Evolutionary conservation across 1,140 invertebrate genomes (phyloP).

Genomic region (Heliconius hermathena): DNA sequence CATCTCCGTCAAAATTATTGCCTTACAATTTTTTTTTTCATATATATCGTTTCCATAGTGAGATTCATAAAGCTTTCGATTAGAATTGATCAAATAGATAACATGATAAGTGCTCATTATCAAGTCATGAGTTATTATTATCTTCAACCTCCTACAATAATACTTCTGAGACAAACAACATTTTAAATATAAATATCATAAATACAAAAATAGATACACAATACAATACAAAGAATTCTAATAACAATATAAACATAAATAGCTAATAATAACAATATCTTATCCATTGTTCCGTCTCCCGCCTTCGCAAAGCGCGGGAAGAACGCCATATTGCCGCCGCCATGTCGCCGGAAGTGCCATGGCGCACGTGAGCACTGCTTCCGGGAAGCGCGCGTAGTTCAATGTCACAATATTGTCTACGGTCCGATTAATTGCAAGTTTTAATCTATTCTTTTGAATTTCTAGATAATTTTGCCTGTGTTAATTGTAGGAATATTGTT

Average conservation of each 20-base stretch:
- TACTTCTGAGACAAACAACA: neutral
- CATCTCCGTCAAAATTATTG: neutral
- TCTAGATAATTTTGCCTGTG: neutral
- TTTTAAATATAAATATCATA: neutral
- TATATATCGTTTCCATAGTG: too few relatives aligned
- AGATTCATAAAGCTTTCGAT: too few relatives aligned
- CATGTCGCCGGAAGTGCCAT: conserved; percentile 72
- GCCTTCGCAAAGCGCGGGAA: conserved; percentile 57
- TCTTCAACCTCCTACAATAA: neutral
- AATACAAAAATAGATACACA: neutral
- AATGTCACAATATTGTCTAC: conserved; percentile 69
- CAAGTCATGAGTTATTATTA: too few relatives aligned
- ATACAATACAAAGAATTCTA: conserved; percentile 53
- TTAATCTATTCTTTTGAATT: neutral
- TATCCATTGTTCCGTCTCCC: conserved; percentile 26
- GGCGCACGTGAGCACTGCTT: conserved; percentile 71
- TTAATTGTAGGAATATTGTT: neutral
- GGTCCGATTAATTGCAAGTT: conserved; percentile 40
- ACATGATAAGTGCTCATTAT: too few relatives aligned
- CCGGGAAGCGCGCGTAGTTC: conserved; percentile 70
- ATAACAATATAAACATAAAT: conserved; percentile 14
- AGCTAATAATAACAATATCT: conserved; percentile 28
- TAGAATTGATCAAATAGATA: too few relatives aligned
- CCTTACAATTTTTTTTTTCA: neutral
- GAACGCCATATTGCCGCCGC: conserved; percentile 72